A percentile compares a stretch with the other conserved stretches of the same genome.
Conservation (phyloP, 2,888 invertebrate species). For the Protonemura montana region DNA sequence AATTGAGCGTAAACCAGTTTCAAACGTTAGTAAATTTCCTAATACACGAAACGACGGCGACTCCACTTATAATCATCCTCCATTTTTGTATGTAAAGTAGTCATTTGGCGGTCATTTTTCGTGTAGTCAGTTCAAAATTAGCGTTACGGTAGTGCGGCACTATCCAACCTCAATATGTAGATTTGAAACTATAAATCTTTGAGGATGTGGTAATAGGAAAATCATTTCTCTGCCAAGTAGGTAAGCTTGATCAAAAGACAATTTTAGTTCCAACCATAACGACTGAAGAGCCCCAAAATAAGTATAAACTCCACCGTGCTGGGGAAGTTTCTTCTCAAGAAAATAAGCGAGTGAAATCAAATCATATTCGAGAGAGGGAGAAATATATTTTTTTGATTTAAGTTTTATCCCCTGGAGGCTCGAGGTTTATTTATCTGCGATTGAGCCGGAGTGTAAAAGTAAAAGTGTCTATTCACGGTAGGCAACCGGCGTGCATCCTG, state of each 20-base stretch:
- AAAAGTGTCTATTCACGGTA: conserved; percentile 26
- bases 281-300: neutral
- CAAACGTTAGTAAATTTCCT: no score
- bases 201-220: no score
- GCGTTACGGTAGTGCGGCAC: no score
- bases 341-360: conserved; percentile 25
- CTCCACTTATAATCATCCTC: no score
- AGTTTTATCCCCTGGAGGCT: conserved; percentile 24
- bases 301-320: neutral
- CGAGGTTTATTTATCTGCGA: conserved; percentile 39
- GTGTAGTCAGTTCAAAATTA: no score
- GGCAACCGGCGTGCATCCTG: neutral
- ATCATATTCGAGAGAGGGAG: conserved; percentile 10
- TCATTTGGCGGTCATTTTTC: no score
- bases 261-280: neutral
- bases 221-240: neutral
- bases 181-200: no score
- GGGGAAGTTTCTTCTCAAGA: neutral
- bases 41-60: no score
- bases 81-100: no score
- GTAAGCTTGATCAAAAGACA: neutral
- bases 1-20: no score
- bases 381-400: conserved; percentile 27
- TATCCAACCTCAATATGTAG: no score
- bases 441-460: conserved; percentile 33